These are phyloP conservation scores for Orthonevra nobilis DNA, from an alignment of 2,888 invertebrate species.

Conservation along the genomic window DNA sequence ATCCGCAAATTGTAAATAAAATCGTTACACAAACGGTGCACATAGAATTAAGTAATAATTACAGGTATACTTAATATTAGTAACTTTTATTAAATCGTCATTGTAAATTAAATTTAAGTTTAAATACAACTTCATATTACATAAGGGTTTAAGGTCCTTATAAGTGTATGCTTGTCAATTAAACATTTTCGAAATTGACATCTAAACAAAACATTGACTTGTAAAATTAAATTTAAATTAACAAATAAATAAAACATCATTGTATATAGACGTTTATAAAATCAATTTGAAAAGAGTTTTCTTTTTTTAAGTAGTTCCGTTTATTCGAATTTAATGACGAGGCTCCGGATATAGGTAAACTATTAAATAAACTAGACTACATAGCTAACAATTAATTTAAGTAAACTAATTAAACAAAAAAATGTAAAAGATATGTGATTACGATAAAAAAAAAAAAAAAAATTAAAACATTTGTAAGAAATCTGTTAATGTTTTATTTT, in stretches of 20 bases:
- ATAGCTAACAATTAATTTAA: conserved; percentile 61
- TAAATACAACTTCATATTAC: conserved; percentile 15
- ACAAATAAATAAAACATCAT: conserved; percentile 21
- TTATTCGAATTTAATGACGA: conserved; percentile 60
- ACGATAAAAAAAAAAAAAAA: conserved; percentile 29
- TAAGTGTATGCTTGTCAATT: conserved; percentile 58
- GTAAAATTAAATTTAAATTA: conserved; percentile 42
- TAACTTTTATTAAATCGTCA: conserved; percentile 34
- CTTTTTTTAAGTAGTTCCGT: conserved; percentile 44
- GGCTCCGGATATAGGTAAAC: conserved; percentile 63
- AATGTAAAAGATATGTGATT: conserved; percentile 66
- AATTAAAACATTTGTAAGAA: conserved; percentile 38
- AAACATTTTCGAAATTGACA: conserved; percentile 46
- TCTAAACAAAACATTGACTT: conserved; percentile 35
- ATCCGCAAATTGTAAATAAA: conserved; percentile 45
- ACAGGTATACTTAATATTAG: conserved; percentile 61
- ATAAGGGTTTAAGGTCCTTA: conserved; percentile 43
- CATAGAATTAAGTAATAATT: conserved; percentile 46
- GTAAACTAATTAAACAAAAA: conserved; percentile 60
- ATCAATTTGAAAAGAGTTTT: not conserved
- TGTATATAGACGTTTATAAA: conserved; percentile 14
- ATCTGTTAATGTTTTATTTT: conserved; percentile 35
- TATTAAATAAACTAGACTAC: conserved; percentile 46
- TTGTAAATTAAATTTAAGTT: conserved; percentile 39
- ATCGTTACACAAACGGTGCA: conserved; percentile 11